A percentile compares a stretch with the other conserved stretches of the same genome.
These are phyloP conservation scores for Sebastes glaucus DNA, from an alignment of 2,797 vertebrate species.

Conservation along the genomic window DNA sequence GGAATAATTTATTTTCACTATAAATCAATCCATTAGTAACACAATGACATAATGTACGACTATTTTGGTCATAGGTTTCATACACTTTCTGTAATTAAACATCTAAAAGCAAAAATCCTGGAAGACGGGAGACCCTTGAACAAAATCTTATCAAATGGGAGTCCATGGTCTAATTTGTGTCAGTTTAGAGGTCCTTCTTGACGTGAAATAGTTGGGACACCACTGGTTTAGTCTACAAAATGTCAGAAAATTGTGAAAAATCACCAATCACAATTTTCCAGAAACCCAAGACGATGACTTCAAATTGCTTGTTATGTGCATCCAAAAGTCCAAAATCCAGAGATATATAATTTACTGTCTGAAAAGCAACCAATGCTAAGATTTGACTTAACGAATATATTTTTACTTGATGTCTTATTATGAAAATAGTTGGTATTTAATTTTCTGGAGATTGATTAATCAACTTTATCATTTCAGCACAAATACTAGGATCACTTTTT, in stretches of 20 bases:
- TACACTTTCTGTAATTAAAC: too few relatives aligned
- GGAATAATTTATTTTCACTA: too few relatives aligned
- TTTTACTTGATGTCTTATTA: neutral
- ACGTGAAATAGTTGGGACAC: rapidly evolving
- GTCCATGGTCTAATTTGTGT: rapidly evolving
- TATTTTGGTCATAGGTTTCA: too few relatives aligned
- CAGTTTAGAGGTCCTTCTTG: too few relatives aligned
- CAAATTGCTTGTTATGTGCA: neutral
- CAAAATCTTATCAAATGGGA: too few relatives aligned
- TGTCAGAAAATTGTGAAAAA: neutral
- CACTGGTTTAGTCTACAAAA: neutral
- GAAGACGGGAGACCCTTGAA: too few relatives aligned
- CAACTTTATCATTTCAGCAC: neutral
- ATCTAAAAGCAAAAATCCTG: too few relatives aligned
- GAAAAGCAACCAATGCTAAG: neutral
- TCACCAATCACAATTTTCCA: neutral
- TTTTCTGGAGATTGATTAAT: neutral
- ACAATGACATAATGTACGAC: too few relatives aligned
- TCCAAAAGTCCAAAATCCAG: neutral
- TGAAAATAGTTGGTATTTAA: neutral
- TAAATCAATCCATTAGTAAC: too few relatives aligned
- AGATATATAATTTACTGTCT: neutral
- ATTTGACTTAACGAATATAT: neutral
- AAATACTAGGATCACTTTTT: neutral
- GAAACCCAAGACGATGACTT: neutral